Evolutionary conservation across 1,140 invertebrate genomes (phyloP).

Genomic region (Oedothorax gibbosus): DNA sequence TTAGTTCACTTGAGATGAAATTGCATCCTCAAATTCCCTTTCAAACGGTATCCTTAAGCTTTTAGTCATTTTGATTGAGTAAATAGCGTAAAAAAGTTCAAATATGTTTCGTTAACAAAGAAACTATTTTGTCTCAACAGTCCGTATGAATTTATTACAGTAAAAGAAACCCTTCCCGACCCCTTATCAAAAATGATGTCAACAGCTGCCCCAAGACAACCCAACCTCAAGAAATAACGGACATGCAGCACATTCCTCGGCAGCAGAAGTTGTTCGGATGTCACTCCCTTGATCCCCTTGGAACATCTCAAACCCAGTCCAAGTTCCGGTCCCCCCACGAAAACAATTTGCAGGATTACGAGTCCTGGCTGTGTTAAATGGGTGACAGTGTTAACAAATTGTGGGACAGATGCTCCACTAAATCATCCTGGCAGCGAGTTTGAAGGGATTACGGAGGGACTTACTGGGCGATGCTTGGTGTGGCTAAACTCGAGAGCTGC

Average conservation of each 20-base stretch:
- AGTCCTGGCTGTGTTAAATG: constrained; percentile 7
- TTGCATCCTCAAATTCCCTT: too few relatives aligned
- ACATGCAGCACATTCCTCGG: not conserved
- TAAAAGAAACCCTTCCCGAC: too few relatives aligned
- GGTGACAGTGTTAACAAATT: constrained; percentile 52
- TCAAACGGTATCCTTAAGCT: too few relatives aligned
- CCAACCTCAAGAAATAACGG: not conserved
- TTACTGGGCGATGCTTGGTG: not conserved
- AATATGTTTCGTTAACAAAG: too few relatives aligned
- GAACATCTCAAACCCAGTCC: not conserved
- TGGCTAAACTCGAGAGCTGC: constrained; percentile 24
- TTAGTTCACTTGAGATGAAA: too few relatives aligned
- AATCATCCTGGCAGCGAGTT: constrained; percentile 44
- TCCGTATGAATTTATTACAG: too few relatives aligned
- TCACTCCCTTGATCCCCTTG: not conserved
- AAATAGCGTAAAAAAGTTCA: too few relatives aligned
- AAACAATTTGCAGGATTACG: not conserved
- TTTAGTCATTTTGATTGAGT: too few relatives aligned
- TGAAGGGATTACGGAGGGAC: too few relatives aligned
- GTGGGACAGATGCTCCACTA: constrained; percentile 28
- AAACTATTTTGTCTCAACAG: too few relatives aligned
- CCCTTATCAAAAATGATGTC: constrained; percentile 1
- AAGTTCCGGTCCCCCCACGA: not conserved
- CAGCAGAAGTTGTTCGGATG: constrained; percentile 30
- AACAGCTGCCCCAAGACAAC: constrained; percentile 28